These are phyloP conservation scores for Aphrocallistes beatrix DNA, from an alignment of 37 sponge, comb jelly and placozoan species.

Conservation along the genomic window DNA sequence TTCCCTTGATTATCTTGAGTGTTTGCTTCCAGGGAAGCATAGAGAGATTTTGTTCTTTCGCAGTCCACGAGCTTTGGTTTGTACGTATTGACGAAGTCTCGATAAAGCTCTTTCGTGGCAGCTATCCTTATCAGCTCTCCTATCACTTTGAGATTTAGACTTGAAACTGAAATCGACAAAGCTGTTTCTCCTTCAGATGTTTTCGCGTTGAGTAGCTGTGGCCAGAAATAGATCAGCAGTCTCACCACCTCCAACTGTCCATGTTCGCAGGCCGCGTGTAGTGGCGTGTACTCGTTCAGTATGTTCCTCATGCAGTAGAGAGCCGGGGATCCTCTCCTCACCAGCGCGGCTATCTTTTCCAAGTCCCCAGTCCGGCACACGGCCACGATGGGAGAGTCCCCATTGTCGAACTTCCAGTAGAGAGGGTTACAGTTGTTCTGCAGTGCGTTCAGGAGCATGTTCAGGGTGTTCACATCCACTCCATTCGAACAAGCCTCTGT, in stretches of 20 bases:
- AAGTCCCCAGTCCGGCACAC: background rate
- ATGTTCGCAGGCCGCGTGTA: background rate
- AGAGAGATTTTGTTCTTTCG: background rate
- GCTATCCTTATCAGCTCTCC: background rate
- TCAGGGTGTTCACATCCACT: background rate
- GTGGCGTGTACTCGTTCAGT: background rate
- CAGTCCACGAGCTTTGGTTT: background rate
- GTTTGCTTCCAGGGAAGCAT: background rate
- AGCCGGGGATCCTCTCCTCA: background rate
- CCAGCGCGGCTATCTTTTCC: background rate
- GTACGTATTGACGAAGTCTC: background rate
- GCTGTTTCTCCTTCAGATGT: background rate
- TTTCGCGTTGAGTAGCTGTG: constrained; percentile 1
- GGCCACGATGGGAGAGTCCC: background rate
- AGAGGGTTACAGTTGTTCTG: constrained; percentile 2
- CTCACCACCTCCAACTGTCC: background rate
- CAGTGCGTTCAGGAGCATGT: background rate
- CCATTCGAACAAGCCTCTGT: background rate
- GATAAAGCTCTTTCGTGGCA: background rate
- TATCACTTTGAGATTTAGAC: background rate
- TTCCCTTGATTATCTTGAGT: background rate
- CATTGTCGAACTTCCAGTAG: constrained; percentile 6
- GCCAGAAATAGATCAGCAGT: background rate
- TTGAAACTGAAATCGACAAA: background rate
- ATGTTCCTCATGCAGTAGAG: background rate